These are phyloP conservation scores for Tragelaphus imberbis DNA, from an alignment of 2,113 vertebrate species.

Conservation along the genomic window DNA sequence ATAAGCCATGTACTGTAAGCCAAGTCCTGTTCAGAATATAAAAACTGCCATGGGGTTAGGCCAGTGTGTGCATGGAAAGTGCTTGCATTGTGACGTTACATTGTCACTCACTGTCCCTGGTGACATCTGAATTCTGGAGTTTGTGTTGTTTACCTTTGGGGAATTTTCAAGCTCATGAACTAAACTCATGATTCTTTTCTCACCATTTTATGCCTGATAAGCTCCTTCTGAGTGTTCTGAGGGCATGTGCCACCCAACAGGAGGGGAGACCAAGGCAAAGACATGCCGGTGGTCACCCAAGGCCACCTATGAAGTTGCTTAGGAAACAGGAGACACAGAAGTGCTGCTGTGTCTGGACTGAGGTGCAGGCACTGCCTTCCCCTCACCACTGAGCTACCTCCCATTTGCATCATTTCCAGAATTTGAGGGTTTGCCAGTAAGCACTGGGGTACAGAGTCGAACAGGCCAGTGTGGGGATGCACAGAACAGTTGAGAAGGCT, in stretches of 20 bases:
- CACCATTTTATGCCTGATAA: background rate
- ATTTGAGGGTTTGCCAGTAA: background rate
- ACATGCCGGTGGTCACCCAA: background rate
- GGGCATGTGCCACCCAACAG: background rate
- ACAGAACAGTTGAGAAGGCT: background rate
- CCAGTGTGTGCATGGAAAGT: background rate
- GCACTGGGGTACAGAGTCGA: background rate
- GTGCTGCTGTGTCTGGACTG: background rate
- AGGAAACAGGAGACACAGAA: background rate
- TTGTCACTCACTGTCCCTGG: background rate
- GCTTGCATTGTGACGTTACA: fast-evolving
- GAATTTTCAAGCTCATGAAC: background rate
- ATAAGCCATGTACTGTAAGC: background rate
- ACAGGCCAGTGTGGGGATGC: background rate
- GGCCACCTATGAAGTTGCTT: background rate
- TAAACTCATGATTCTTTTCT: background rate
- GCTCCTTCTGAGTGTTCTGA: background rate
- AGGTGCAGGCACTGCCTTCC: too few relatives aligned
- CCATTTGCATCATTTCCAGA: background rate
- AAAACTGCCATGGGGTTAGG: background rate
- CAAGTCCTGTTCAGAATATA: background rate
- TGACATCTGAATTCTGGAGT: background rate
- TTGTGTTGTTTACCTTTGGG: background rate
- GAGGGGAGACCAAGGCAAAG: background rate
- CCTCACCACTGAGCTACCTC: background rate